Conservation (phyloP, 2,888 invertebrate genomes). For the Parthenolecanium corni region DNA sequence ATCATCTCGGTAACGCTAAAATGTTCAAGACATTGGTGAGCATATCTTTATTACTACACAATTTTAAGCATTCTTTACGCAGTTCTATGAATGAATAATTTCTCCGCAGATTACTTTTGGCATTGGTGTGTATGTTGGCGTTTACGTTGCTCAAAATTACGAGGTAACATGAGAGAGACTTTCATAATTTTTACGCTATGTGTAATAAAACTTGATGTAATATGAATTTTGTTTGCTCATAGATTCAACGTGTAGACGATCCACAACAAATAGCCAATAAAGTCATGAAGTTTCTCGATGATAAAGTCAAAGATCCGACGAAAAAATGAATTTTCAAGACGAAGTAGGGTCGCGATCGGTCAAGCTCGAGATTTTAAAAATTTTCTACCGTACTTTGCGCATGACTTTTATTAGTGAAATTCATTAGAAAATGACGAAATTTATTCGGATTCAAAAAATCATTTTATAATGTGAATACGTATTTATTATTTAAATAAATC, state of each 20-base stretch:
- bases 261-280: conserved; percentile 60
- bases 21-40: background rate
- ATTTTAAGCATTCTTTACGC: background rate
- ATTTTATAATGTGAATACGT: conserved; percentile 1
- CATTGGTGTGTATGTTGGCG: conserved; percentile 57
- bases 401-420: background rate
- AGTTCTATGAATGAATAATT: conserved; percentile 33
- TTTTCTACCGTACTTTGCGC: background rate
- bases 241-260: conserved; percentile 79
- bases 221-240: conserved; percentile 36
- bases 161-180: conserved; percentile 44
- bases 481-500: background rate
- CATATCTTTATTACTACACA: background rate
- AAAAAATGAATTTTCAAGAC: conserved; percentile 33
- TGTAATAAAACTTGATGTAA: background rate
- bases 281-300: conserved; percentile 56
- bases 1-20: no score
- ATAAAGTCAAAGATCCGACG: conserved; percentile 41
- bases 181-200: background rate
- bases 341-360: background rate
- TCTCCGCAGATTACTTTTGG: conserved; percentile 54
- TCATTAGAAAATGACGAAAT: background rate
- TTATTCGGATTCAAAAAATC: background rate
- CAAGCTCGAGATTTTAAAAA: background rate
- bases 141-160: conserved; percentile 64